Conservation (phyloP, 2,797 vertebrate species). For the Potorous gilbertii region DNA sequence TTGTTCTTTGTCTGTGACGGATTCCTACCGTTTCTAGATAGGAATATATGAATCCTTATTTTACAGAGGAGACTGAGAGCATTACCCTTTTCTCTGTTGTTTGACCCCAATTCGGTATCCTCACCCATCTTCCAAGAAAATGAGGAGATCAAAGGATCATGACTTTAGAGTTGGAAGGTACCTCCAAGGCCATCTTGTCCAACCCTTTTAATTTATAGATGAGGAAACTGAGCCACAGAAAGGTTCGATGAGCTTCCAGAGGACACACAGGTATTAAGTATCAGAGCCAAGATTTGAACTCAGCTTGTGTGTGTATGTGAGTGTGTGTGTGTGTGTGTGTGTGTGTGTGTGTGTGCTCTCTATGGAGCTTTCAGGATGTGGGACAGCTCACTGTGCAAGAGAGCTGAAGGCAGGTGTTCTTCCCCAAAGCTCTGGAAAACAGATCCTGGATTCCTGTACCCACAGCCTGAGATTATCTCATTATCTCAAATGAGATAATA, state of each 20-base stretch:
- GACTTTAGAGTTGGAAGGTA: not conserved
- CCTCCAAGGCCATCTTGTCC: not conserved
- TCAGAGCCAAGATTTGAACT: not conserved
- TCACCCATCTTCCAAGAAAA: not conserved
- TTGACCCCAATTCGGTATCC: not conserved
- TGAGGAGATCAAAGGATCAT: not conserved
- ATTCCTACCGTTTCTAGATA: not conserved
- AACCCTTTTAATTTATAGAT: not conserved
- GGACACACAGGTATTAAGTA: not conserved
- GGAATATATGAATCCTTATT: not conserved
- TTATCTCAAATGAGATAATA: constrained; percentile 2
- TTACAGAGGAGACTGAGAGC: not conserved
- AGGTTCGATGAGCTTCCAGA: not conserved
- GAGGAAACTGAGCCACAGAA: not conserved
- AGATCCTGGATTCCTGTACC: not conserved
- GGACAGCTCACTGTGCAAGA: not conserved
- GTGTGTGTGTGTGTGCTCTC: not conserved
- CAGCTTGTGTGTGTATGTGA: not conserved
- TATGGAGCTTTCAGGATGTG: not conserved
- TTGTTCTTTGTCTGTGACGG: not conserved
- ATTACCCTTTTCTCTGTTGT: not conserved
- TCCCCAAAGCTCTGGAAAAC: not conserved
- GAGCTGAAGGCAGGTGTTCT: not conserved
- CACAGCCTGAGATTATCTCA: not conserved
- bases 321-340: too few relatives aligned